Evolutionary conservation across 2,888 invertebrate species (phyloP).

Genomic region (Diaprepes abbreviatus): DNA sequence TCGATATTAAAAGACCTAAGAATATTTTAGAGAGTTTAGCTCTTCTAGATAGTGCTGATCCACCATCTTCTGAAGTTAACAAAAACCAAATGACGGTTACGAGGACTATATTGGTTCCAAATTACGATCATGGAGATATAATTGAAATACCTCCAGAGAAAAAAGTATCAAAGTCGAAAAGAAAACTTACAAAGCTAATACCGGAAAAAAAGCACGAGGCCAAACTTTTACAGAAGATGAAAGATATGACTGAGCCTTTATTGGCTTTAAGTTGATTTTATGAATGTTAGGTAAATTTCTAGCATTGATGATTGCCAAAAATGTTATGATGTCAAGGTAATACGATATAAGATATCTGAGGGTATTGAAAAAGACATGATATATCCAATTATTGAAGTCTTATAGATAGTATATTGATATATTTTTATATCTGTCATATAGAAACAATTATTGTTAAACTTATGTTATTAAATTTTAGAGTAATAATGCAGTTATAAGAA

Average conservation of each 20-base stretch:
- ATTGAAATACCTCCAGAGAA: constrained; percentile 60
- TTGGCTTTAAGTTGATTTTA: constrained; percentile 74
- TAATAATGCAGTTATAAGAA: no score
- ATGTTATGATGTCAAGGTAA: not conserved
- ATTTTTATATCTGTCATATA: not conserved
- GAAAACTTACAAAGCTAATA: constrained; percentile 73
- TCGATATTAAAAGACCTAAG: constrained; percentile 68
- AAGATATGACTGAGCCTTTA: constrained; percentile 75
- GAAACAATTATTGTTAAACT: no score
- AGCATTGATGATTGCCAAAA: constrained; percentile 2
- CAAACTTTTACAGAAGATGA: constrained; percentile 65
- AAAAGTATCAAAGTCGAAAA: constrained; percentile 74
- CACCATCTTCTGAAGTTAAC: constrained; percentile 26
- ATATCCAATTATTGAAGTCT: no score
- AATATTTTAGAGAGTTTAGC: constrained; percentile 87
- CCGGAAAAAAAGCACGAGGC: constrained; percentile 71
- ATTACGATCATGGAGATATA: constrained; percentile 42
- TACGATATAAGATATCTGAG: not conserved
- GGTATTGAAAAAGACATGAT: not conserved
- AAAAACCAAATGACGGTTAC: constrained; percentile 4
- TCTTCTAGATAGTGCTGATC: constrained; percentile 74
- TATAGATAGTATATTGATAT: no score
- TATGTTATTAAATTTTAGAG: no score
- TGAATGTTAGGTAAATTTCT: not conserved
- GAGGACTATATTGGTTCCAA: constrained; percentile 19